Percentiles rank a stretch among this genome's conserved stretches.
Evolutionary conservation across 2,113 vertebrate genomes (phyloP).

Genomic region (Sclerurus mexicanus): DNA sequence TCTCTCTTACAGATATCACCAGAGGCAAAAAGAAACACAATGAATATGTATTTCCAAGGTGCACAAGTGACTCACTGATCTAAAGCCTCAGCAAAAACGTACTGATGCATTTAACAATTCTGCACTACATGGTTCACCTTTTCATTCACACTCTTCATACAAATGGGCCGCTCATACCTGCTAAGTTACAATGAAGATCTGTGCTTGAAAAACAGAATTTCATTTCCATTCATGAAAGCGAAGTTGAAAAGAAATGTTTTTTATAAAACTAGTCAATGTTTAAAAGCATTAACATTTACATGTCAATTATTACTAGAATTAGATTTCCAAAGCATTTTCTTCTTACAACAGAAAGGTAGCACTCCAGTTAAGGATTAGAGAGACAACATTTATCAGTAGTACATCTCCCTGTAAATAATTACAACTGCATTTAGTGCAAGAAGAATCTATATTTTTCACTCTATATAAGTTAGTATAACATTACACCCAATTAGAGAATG

Average conservation of each 20-base stretch:
- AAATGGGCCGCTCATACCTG: background rate
- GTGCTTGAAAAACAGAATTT: background rate
- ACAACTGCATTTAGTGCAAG: background rate
- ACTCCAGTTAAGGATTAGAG: background rate
- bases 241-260: background rate
- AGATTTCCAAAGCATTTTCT: background rate
- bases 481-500: background rate
- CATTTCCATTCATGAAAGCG: background rate
- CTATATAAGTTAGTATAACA: background rate
- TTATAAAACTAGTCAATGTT: background rate
- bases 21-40: background rate
- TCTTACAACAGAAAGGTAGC: background rate
- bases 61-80: background rate
- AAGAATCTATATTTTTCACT: background rate
- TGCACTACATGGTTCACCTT: background rate
- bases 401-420: background rate
- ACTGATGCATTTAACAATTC: background rate
- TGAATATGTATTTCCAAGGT: background rate
- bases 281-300: background rate
- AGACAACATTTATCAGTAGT: background rate
- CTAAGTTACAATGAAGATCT: background rate
- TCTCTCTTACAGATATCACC: background rate
- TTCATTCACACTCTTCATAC: background rate
- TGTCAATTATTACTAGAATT: background rate
- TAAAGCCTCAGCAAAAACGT: background rate